These are phyloP conservation scores for Columbina picui DNA, from an alignment of 2,113 vertebrate genomes.

Conservation along the genomic window DNA sequence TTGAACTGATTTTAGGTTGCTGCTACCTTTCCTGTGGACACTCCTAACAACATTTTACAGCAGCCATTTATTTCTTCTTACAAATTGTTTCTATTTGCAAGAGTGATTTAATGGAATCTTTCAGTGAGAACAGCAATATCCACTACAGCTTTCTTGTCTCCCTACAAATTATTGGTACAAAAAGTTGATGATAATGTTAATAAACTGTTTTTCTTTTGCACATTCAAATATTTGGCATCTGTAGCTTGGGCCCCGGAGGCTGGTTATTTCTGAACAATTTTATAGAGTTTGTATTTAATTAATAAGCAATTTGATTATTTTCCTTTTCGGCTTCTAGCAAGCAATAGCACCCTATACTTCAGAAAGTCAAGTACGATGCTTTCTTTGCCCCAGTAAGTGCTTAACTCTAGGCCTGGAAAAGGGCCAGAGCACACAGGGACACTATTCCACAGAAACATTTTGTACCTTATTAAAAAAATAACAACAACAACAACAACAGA, in stretches of 20 bases:
- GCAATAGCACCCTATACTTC: background rate
- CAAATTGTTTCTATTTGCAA: background rate
- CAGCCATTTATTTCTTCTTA: background rate
- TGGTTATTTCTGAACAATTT: background rate
- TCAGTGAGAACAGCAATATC: background rate
- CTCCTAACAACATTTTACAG: background rate
- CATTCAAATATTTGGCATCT: background rate
- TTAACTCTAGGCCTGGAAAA: slow-evolving; percentile 36
- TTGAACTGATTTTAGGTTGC: background rate
- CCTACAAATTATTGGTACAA: background rate
- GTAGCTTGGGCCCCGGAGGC: background rate
- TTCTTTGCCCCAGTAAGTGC: slow-evolving; percentile 13
- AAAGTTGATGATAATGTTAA: background rate
- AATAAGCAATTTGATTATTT: slow-evolving; percentile 25
- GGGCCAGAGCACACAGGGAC: slow-evolving; percentile 36
- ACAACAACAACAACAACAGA: background rate
- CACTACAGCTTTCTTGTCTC: background rate
- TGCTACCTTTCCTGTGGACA: background rate
- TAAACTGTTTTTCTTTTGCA: background rate
- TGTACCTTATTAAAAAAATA: slow-evolving; percentile 32
- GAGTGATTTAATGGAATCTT: background rate
- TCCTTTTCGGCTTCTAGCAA: slow-evolving; percentile 1
- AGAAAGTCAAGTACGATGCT: background rate
- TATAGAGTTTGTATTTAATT: slow-evolving; percentile 13
- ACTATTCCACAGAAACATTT: slow-evolving; percentile 42